A percentile compares a stretch with the other conserved stretches of the same genome.
Conservation (phyloP, 2,797 vertebrate species). For the Falco columbarius region DNA sequence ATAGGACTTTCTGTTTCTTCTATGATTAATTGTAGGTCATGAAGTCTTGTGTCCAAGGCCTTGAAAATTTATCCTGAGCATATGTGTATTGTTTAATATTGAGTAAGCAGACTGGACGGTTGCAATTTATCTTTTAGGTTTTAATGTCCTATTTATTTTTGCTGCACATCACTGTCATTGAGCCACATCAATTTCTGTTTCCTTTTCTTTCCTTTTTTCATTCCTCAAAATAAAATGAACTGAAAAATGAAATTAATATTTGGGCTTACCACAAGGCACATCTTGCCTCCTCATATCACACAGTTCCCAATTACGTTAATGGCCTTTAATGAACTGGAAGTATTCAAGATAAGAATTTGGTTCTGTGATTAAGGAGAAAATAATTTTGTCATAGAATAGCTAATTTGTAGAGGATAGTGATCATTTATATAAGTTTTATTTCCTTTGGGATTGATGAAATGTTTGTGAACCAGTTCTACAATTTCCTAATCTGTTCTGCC, state of each 20-base stretch:
- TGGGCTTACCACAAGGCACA: background rate
- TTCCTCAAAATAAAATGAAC: background rate
- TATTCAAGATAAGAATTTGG: background rate
- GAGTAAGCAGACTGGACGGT: background rate
- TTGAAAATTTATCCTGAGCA: background rate
- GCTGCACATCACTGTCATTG: background rate
- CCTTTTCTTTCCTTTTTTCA: background rate
- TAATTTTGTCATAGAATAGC: constrained; percentile 5
- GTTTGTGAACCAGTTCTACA: background rate
- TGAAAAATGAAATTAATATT: background rate
- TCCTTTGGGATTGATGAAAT: background rate
- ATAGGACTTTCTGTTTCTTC: background rate
- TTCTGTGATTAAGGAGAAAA: constrained; percentile 41
- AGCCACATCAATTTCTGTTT: background rate
- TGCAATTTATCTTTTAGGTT: background rate
- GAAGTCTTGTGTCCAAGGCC: background rate
- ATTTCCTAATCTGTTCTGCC: background rate
- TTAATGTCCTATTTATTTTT: background rate
- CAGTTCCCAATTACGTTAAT: constrained; percentile 31
- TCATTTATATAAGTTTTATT: background rate
- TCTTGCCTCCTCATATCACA: background rate
- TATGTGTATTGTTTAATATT: background rate
- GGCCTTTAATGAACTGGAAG: constrained; percentile 10
- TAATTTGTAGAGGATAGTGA: constrained; percentile 1
- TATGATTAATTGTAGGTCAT: background rate